Evolutionary conservation across 1,140 invertebrate species (phyloP).

Genomic region (Periplaneta americana): DNA sequence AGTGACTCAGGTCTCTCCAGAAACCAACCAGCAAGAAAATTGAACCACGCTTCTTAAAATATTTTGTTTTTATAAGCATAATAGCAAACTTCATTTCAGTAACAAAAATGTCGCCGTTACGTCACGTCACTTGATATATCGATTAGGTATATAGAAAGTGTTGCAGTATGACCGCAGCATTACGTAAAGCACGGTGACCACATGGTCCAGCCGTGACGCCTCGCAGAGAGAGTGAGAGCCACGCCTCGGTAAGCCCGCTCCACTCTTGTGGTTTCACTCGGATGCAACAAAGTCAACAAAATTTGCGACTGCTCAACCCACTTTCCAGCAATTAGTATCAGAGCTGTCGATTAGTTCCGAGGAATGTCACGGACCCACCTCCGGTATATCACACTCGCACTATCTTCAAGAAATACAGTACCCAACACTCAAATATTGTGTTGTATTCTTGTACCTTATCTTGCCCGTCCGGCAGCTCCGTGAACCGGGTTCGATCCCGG

Average conservation of each 20-base stretch:
- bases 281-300: background rate
- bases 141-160: background rate
- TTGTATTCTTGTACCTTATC: no score
- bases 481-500: no score
- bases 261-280: background rate
- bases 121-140: no score
- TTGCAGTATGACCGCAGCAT: background rate
- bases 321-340: background rate
- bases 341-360: background rate
- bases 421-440: no score
- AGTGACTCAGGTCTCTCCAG: no score
- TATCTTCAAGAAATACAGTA: no score
- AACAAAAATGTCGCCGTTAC: no score
- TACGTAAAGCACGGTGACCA: background rate
- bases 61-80: no score
- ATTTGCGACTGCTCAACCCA: background rate
- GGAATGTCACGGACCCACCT: background rate
- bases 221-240: background rate
- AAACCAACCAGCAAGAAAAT: no score
- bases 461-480: no score
- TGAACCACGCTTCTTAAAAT: no score
- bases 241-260: background rate
- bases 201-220: background rate
- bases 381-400: background rate
- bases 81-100: no score